phyloP scores from a whole-genome alignment of 1,140 invertebrate species.

The Octopus bimaculoides region DNA sequence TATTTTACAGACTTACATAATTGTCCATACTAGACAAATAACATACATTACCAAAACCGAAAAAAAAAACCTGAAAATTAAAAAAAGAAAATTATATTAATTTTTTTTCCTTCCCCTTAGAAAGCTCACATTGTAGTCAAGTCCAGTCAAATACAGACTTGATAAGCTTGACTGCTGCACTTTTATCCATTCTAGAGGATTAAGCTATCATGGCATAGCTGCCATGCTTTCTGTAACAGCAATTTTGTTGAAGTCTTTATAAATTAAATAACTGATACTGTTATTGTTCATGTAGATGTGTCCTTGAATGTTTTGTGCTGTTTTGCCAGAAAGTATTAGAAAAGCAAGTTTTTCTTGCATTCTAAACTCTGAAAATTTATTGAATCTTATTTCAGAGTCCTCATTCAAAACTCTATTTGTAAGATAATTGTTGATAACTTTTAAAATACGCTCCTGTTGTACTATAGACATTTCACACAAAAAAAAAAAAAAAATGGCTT shows the following conservation, averaged over 20 bases:
- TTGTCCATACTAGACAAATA: not conserved
- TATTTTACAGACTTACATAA: not conserved
- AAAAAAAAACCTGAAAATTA: not conserved
- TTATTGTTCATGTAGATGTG: slow-evolving; percentile 14
- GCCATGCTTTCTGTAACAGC: slow-evolving; percentile 10
- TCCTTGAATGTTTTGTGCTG: slow-evolving; percentile 12
- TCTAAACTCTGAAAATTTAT: slow-evolving; percentile 9
- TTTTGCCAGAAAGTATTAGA: slow-evolving; percentile 12
- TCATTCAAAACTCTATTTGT: slow-evolving; percentile 3
- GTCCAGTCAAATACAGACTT: not conserved
- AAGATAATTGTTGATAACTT: slow-evolving; percentile 12
- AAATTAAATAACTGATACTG: slow-evolving; percentile 13
- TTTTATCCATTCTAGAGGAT: not conserved
- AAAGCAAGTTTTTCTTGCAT: not conserved
- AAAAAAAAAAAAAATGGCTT: slow-evolving; percentile 7
- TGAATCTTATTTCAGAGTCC: slow-evolving; percentile 9
- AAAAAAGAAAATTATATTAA: not conserved
- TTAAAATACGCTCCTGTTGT: slow-evolving; percentile 9
- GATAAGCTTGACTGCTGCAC: not conserved
- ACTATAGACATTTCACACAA: slow-evolving; percentile 8
- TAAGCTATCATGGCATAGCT: not conserved
- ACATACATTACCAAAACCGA: not conserved
- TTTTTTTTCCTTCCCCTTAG: not conserved
- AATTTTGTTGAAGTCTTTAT: slow-evolving; percentile 13
- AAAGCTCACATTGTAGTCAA: not conserved